Conservation (phyloP, 2,888 invertebrate species). For the Anthophora plumipes region DNA sequence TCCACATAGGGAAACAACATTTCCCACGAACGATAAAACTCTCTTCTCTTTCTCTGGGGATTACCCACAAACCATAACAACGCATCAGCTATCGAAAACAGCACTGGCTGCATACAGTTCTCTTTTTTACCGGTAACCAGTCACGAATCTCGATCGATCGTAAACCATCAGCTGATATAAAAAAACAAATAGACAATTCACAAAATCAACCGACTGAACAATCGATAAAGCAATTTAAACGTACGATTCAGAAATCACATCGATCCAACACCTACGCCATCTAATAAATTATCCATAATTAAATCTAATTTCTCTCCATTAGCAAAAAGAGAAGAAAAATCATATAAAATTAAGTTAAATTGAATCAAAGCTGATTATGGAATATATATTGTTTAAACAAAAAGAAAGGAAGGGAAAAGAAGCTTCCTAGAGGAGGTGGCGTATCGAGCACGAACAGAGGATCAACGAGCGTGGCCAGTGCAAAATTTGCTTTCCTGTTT, state of each 20-base stretch:
- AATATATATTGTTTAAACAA: background rate
- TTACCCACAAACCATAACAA: background rate
- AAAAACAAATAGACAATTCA: background rate
- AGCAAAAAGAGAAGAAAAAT: too few species aligned
- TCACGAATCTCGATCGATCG: conserved; percentile 15
- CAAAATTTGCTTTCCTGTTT: conserved; percentile 53
- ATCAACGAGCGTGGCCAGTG: conserved; percentile 33
- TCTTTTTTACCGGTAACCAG: conserved; percentile 47
- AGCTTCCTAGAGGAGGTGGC: background rate
- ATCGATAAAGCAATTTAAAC: conserved; percentile 7
- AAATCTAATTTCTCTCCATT: background rate
- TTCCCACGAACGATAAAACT: conserved; percentile 21
- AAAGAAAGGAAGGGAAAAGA: background rate
- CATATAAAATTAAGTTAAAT: too few species aligned
- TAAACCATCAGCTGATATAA: conserved; percentile 13
- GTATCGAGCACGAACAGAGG: conserved; percentile 26
- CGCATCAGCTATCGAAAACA: background rate
- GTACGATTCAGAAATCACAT: background rate
- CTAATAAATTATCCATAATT: background rate
- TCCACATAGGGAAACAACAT: background rate
- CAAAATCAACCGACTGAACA: background rate
- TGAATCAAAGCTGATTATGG: background rate
- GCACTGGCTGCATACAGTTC: conserved; percentile 7
- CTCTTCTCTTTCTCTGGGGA: background rate
- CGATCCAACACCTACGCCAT: background rate